Evolutionary conservation across 2,888 invertebrate genomes (phyloP).

Genomic region (Exephanes ischioxanthus): DNA sequence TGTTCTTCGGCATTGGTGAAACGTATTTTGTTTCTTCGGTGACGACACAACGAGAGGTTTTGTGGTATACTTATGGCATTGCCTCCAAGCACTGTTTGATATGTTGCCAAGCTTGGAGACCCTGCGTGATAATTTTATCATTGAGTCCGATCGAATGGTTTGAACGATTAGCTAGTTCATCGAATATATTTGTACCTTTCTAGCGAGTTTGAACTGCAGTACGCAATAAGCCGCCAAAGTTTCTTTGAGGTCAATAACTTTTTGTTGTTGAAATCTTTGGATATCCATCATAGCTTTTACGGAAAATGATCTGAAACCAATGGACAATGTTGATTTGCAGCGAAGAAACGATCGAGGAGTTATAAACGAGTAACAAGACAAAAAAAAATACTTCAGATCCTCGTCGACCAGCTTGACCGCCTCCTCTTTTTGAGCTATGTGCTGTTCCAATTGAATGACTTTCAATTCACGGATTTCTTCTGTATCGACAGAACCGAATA

Average conservation of each 20-base stretch:
- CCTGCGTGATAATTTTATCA: conserved; percentile 85
- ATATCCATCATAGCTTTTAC: conserved; percentile 89
- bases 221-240: conserved; percentile 90
- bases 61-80: conserved; percentile 55
- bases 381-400: conserved; percentile 87
- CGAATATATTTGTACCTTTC: conserved; percentile 87
- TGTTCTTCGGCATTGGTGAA: conserved; percentile 82
- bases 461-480: conserved; percentile 91
- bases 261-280: conserved; percentile 91
- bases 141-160: not conserved
- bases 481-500: conserved; percentile 91
- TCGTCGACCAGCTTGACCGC: conserved; percentile 87
- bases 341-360: not conserved
- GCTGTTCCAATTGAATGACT: conserved; percentile 89
- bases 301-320: conserved; percentile 88
- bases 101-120: conserved; percentile 91
- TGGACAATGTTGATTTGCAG: conserved; percentile 55
- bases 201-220: conserved; percentile 90
- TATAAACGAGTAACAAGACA: not conserved
- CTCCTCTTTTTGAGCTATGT: conserved; percentile 88
- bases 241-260: conserved; percentile 90
- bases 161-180: not conserved
- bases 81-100: conserved; percentile 90
- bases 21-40: conserved; percentile 69
- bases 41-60: conserved; percentile 5